phyloP scores from a whole-genome alignment of 2,888 invertebrate genomes.

The Pandemis heparana region DNA sequence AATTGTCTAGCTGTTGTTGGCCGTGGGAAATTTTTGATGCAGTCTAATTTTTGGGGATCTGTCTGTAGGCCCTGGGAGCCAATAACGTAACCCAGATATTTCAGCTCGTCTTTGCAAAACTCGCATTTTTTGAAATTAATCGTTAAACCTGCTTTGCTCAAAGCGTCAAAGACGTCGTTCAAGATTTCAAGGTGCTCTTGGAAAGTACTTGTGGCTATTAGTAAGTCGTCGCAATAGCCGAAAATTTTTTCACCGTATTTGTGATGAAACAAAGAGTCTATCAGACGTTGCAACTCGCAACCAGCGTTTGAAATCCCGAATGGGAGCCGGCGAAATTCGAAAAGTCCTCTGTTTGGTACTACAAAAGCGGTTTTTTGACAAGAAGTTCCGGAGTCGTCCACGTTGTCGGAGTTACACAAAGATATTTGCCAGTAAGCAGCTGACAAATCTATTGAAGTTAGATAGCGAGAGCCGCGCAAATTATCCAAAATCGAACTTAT shows the following conservation, averaged over 20 bases:
- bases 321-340: background rate
- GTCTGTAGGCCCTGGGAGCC: too few relatives aligned
- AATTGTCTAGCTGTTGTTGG: slow-evolving; percentile 11
- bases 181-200: slow-evolving; percentile 4
- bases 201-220: slow-evolving; percentile 10
- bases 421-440: slow-evolving; percentile 17
- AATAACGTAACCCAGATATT: slow-evolving; percentile 9
- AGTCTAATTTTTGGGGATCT: too few relatives aligned
- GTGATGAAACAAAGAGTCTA: slow-evolving; percentile 12
- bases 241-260: slow-evolving; percentile 13
- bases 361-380: too few relatives aligned
- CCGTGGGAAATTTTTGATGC: too few relatives aligned
- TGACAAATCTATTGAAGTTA: too few relatives aligned
- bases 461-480: too few relatives aligned
- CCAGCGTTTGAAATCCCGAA: background rate
- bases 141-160: slow-evolving; percentile 8
- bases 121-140: slow-evolving; percentile 26
- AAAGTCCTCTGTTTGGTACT: too few relatives aligned
- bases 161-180: slow-evolving; percentile 1
- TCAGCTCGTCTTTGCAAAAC: slow-evolving; percentile 11
- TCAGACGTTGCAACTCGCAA: background rate
- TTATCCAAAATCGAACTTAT: too few relatives aligned
- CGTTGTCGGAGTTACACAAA: background rate
- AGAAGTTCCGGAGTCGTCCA: too few relatives aligned
- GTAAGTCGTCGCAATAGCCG: slow-evolving; percentile 20